Evolutionary conservation across 2,797 vertebrate genomes (phyloP).

Genomic region (Coracias cyanogaster): DNA sequence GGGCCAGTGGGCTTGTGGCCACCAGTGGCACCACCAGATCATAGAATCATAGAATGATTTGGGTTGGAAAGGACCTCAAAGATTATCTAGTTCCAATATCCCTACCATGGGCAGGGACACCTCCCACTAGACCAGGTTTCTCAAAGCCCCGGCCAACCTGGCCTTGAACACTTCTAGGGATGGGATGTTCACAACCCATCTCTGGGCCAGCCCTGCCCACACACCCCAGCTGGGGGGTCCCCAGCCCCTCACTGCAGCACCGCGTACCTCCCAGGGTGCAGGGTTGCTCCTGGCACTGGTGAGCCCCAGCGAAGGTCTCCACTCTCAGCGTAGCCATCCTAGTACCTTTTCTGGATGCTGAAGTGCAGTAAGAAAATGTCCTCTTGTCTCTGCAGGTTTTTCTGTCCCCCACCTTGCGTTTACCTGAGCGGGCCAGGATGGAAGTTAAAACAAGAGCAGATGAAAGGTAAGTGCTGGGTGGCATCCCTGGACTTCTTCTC

Average conservation of each 20-base stretch:
- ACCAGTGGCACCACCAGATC: neutral
- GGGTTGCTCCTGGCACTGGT: rapidly evolving
- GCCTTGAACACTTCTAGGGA: neutral
- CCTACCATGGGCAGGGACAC: neutral
- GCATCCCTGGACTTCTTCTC: neutral
- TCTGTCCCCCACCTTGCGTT: conserved; percentile 95
- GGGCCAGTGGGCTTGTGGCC: neutral
- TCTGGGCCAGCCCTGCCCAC: neutral
- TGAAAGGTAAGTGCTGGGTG: conserved; percentile 80
- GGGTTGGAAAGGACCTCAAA: neutral
- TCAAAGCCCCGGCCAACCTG: neutral
- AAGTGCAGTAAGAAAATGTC: neutral
- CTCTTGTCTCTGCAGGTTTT: conserved; percentile 84
- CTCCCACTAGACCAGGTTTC: neutral
- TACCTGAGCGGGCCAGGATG: conserved; percentile 90
- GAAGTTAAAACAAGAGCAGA: conserved; percentile 86
- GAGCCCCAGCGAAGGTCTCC: neutral
- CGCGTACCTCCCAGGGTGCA: rapidly evolving
- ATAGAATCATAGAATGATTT: neutral
- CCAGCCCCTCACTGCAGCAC: neutral
- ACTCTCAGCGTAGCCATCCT: rapidly evolving
- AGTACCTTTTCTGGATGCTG: neutral
- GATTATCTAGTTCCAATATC: neutral
- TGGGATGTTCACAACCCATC: too few relatives aligned
- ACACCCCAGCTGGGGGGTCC: rapidly evolving